Evolutionary conservation across 2,888 invertebrate genomes (phyloP), one percentile per base, ranked within the genome.

Genomic region (Eucriotettix oculatus): DNA sequence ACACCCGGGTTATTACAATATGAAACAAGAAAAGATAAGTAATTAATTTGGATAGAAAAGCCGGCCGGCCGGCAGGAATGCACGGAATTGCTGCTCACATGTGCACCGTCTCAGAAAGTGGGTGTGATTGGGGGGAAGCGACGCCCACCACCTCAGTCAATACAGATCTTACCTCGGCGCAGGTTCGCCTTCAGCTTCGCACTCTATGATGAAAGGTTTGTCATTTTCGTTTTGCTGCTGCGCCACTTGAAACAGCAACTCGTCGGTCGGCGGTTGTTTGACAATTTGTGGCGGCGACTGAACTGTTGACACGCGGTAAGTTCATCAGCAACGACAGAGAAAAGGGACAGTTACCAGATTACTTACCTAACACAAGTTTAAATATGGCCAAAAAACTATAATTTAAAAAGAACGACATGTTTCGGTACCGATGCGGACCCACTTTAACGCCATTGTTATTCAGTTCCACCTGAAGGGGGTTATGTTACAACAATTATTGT

Each of bases 131-230:
- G n/a, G n/a, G n/a, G n/a, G n/a, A n/a, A n/a, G n/a, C n/a, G n/a
- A n/a, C n/a, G n/a, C n/a, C n/a, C n/a, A n/a, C n/a, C n/a, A n/a
- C n/a, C n/a, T n/a, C n/a, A n/a, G n/a, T n/a, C n/a, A n/a, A 29
- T 29, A 29, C 7, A 29, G 2, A 29, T 29, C 85, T 79, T 83
- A 97, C 93, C 81, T 86, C 59, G 97, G 96, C 66, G 86, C 85
- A 12, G 98, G 98, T 74, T 94, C 90, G 67, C 95, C 97, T 73
- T 89, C 88, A 14, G 98, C 98, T 75, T 93, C 92, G 74, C 98
- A 99, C 74, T 95, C 93, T 66, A 99, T 90, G 69, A 92, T 86
- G 77, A 94, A 93, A 57, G 94, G 94, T 73, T 91, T 93, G 74
- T 93, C 90, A 70, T 87, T 88, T 75, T 93, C 92, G 66, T 86